A percentile compares a stretch with the other conserved stretches of the same genome.
These are phyloP conservation scores for Scophthalmus maximus DNA, from an alignment of 2,113 vertebrate species.

Conservation along the genomic window DNA sequence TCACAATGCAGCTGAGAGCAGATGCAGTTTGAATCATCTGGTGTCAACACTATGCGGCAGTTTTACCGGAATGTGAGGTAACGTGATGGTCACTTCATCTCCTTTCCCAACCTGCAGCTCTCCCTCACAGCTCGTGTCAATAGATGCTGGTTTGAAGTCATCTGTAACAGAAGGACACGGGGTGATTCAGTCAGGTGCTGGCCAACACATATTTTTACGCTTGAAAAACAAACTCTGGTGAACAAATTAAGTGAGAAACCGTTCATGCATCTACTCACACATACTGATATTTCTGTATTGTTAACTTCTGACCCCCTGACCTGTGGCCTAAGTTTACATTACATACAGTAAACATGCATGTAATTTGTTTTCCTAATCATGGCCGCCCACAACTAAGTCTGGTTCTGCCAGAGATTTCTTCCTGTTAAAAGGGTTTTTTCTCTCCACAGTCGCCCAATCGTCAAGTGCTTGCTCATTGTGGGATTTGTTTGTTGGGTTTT, in stretches of 20 bases:
- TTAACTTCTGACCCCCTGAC: too few species aligned
- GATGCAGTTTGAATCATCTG: too few species aligned
- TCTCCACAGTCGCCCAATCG: too few species aligned
- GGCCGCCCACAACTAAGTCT: too few species aligned
- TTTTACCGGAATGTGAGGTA: conserved; percentile 96
- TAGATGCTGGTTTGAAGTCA: conserved; percentile 98
- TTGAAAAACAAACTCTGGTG: too few species aligned
- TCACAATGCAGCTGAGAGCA: too few species aligned
- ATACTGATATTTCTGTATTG: background rate
- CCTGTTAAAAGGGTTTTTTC: too few species aligned
- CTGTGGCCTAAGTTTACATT: background rate
- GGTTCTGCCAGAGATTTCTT: too few species aligned
- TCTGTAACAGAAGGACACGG: conserved; percentile 79
- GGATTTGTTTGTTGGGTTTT: too few species aligned
- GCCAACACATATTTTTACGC: background rate
- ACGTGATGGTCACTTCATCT: conserved; percentile 97
- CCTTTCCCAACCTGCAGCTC: conserved; percentile 98
- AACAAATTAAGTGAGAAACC: too few species aligned
- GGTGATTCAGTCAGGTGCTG: background rate
- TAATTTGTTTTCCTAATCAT: background rate
- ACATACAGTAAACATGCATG: background rate
- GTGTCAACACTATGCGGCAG: too few species aligned
- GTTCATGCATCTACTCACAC: background rate
- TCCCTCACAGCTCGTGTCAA: conserved; percentile 96
- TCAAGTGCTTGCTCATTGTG: too few species aligned